Conservation (phyloP, 2,888 invertebrate genomes). For the Vanessa cardui region DNA sequence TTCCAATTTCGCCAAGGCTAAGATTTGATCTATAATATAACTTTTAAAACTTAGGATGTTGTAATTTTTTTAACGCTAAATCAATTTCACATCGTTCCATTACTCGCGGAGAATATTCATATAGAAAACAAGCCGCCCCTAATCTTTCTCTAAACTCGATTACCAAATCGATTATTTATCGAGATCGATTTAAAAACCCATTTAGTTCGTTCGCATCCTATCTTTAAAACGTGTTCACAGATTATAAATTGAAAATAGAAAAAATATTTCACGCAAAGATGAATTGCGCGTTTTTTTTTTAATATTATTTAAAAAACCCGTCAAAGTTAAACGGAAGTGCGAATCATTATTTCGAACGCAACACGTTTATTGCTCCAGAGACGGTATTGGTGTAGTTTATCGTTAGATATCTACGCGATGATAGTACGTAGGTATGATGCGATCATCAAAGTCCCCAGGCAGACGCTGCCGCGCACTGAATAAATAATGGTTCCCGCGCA, state of each 20-base stretch:
- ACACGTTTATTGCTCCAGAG: conserved; percentile 49
- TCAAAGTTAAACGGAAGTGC: conserved; percentile 27
- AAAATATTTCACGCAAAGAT: background rate
- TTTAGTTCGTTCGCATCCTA: conserved; percentile 67
- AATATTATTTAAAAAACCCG: background rate
- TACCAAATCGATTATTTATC: conserved; percentile 79
- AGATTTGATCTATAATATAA: background rate
- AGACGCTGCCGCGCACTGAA: conserved; percentile 59
- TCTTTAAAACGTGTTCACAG: conserved; percentile 41
- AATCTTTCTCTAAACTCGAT: conserved; percentile 78
- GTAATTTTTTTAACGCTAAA: conserved; percentile 26
- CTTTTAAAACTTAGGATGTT: background rate
- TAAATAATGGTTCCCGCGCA: conserved; percentile 63
- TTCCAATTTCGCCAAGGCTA: background rate
- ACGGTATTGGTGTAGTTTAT: conserved; percentile 51
- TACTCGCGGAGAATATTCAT: conserved; percentile 71
- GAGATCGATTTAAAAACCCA: conserved; percentile 75
- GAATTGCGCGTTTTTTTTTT: background rate
- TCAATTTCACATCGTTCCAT: conserved; percentile 33
- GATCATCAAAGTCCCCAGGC: conserved; percentile 63
- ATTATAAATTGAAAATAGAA: conserved; percentile 3
- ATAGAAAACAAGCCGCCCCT: conserved; percentile 75
- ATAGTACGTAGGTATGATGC: conserved; percentile 65
- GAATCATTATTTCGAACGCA: conserved; percentile 38
- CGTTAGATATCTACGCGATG: conserved; percentile 58